A percentile compares a stretch with the other conserved stretches of the same genome.
Conservation (phyloP, 92 coral and sea anemone species). For the Siderastrea radians region DNA sequence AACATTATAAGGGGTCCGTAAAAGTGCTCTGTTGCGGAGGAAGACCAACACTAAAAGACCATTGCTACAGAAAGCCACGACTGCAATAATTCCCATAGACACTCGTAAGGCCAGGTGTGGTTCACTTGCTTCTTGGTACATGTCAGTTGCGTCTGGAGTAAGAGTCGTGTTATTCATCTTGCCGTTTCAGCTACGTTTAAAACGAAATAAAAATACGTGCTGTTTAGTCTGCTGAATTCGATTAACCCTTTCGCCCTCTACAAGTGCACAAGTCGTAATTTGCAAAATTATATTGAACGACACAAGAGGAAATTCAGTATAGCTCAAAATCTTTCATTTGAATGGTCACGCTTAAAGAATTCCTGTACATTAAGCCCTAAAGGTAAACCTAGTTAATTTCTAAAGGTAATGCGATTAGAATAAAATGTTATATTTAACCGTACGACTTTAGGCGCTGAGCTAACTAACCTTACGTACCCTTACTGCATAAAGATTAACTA, state of each 20-base stretch:
- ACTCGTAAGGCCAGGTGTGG: slow-evolving; percentile 69
- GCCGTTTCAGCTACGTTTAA: not conserved
- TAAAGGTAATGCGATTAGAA: too few species aligned
- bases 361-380: too few species aligned
- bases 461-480: too few species aligned
- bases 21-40: slow-evolving; percentile 57
- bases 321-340: too few species aligned
- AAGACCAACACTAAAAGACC: slow-evolving; percentile 57
- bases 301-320: too few species aligned
- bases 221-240: not conserved
- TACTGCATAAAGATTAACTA: too few species aligned
- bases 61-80: slow-evolving; percentile 63
- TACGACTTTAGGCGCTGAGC: too few species aligned
- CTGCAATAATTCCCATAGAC: slow-evolving; percentile 66
- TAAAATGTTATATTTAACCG: too few species aligned
- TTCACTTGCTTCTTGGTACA: slow-evolving; percentile 47
- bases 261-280: too few species aligned
- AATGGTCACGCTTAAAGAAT: too few species aligned
- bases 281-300: too few species aligned
- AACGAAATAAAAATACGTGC: not conserved
- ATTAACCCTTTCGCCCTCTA: not conserved
- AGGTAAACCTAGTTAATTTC: too few species aligned
- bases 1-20: slow-evolving; percentile 74
- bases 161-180: slow-evolving; percentile 37
- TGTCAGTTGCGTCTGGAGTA: not conserved